Base-by-base conservation (phyloP, 2,888 invertebrate genomes). In the Cacoxenus indagator region DNA sequence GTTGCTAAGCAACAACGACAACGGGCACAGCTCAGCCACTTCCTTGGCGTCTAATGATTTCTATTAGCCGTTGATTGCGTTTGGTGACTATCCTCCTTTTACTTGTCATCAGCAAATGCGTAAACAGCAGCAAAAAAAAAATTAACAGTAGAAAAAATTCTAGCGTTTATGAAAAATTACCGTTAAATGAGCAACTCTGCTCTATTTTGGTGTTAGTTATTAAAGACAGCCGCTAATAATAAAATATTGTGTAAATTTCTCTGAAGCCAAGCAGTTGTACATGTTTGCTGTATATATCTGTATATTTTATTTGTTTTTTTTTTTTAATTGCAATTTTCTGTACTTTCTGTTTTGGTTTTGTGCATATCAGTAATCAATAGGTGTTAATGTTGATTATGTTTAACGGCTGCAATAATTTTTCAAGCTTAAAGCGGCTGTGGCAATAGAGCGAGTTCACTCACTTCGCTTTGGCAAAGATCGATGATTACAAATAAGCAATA, bases 81-180 rank as follows among this genome's bases (percentile, higher is more conserved):
- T 62, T 62, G 37, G 24, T 26, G 61, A 45, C 61, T 19, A 62
- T 62, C 61, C 61, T 62, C 45, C 61, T 43, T 45, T 37, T 31
- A 31, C 59, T 59, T 14, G 26, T 59, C 29, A 59, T 59, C 31
- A 59, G 37, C 31, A 17, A 29, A 2, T 48, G 48, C 19, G 17
- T 22, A 9, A 9, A 9, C 19, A 3, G 51, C 22, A 22, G 4
- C 19, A 31, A 59, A 17, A 26, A 27, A 4, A 55, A 22, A 14
- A 55, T 9, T 11, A 4, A 27, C 14, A 55, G 26, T 26, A 55
- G 9, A 27, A 62, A 61, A 62, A 62, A 62, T 45, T 62, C 17
- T 26, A 62, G 14, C 61, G 45, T 62, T 62, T 62, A 43, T n/a
- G n/a, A 19, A 14, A 45, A 43, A n/a, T 62, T 62, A 45, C 61